Evolutionary conservation across 2,797 vertebrate species (phyloP), one percentile per base, ranked within the genome.

Genomic region (Aselliscus stoliczkanus): DNA sequence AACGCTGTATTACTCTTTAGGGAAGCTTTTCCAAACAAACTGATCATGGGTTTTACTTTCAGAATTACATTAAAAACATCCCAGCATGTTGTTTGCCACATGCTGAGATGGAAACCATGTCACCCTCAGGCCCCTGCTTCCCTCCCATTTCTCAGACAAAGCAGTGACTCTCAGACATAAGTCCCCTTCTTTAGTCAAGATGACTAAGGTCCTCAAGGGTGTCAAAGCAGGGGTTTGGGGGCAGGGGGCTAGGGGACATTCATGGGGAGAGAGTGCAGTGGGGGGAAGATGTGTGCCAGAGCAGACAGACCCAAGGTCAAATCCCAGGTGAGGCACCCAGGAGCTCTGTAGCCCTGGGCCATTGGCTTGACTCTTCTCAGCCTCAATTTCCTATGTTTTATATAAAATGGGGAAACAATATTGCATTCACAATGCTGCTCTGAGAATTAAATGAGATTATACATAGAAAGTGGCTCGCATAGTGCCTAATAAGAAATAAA

Each of bases 11-110:
- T 81, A 58, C 20, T 62, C 23, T 91, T 39, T 69, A 84, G 69
- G 67, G 65, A 91, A 80, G 47, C 29, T 88, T 94, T 93, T 91
- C 60, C 47, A 83, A 83, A 90, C 27, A 79, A 84, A 79, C 11
- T 52, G 34, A 92, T 70, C 10, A 79, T 21, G 47, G 60, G 34
- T 70, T 94, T 85, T 90, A 83, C 54, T 88, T 94, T 95, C 39
- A 80, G 69, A 90, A 62, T 56, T 75, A 86, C 67, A 23, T 56
- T 20, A n/a, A 58, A 83, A 76, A 39, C 25, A 25, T 10, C 2
- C 3, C 10, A 79, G 47, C 7, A 23, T 42, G n/a, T 52, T 79
- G n/a, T 82, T 47, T 90, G 52, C 67, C 92, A 70, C 44, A 94
- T 70, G 64, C 64, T 65, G 56, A 73, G 31, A 65, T 5, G 15